Conservation (phyloP, 2,888 invertebrate genomes). For the Timema podura region DNA sequence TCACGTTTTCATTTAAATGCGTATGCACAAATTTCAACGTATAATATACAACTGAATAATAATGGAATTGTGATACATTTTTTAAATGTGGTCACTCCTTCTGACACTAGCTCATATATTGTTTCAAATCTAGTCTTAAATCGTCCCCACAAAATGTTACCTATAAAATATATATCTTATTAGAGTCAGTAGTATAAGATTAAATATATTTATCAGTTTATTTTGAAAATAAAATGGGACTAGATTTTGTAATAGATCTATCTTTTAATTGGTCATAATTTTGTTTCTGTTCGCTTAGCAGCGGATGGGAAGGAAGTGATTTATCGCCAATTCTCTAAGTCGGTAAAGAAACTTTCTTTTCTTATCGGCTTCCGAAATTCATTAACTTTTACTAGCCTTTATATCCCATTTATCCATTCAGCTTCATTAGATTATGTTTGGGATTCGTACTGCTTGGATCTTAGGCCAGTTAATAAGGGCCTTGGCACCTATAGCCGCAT, state of each 20-base stretch:
- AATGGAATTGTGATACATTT: too few species aligned
- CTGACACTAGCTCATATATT: too few species aligned
- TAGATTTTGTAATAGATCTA: conserved; percentile 28
- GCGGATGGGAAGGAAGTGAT: conserved; percentile 31
- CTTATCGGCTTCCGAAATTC: conserved; percentile 31
- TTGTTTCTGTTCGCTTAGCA: conserved; percentile 31
- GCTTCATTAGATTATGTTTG: conserved; percentile 11
- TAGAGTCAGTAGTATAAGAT: background rate
- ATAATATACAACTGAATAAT: too few species aligned
- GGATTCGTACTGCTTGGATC: background rate
- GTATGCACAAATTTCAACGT: too few species aligned
- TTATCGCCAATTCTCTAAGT: conserved; percentile 12
- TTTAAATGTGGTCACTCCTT: too few species aligned
- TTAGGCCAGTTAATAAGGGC: too few species aligned
- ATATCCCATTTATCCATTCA: conserved; percentile 21
- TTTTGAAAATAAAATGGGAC: conserved; percentile 9
- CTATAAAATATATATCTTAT: conserved; percentile 19
- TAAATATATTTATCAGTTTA: background rate
- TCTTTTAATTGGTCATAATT: conserved; percentile 30
- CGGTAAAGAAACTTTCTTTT: background rate
- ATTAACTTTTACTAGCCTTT: conserved; percentile 25
- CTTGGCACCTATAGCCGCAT: too few species aligned
- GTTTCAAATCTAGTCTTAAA: too few species aligned
- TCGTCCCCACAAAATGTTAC: background rate
- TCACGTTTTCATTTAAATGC: too few species aligned